Conservation (phyloP, 2,888 invertebrate genomes). For the Nowickia ferox region DNA sequence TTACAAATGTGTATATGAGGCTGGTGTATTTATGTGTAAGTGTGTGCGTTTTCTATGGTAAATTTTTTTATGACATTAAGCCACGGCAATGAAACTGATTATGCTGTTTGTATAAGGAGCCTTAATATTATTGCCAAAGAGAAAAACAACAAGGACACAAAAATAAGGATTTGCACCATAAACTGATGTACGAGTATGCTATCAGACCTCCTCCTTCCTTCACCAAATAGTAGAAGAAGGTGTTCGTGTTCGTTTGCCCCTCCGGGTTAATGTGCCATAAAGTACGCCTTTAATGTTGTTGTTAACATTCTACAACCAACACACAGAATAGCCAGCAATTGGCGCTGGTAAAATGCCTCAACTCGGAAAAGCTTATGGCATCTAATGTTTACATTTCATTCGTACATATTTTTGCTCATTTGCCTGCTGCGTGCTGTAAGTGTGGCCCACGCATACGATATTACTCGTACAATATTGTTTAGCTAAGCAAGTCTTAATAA, state of each 20-base stretch:
- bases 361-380: constrained; percentile 53
- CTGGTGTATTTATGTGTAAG: too few species aligned
- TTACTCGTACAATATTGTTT: too few species aligned
- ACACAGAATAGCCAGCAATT: neutral
- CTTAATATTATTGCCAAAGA: constrained; percentile 24
- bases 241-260: constrained; percentile 8
- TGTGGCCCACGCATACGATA: constrained; percentile 28
- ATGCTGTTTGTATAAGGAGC: constrained; percentile 1
- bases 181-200: constrained; percentile 7
- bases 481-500: constrained; percentile 63
- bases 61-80: constrained; percentile 37
- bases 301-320: constrained; percentile 64
- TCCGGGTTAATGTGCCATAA: constrained; percentile 47
- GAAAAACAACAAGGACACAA: neutral
- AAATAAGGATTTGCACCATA: constrained; percentile 30
- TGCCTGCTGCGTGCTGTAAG: constrained; percentile 18
- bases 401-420: constrained; percentile 9
- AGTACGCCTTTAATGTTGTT: constrained; percentile 65
- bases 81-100: constrained; percentile 42
- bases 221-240: constrained; percentile 1
- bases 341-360: constrained; percentile 49
- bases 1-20: constrained; percentile 41
- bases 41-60: neutral
- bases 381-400: constrained; percentile 58
- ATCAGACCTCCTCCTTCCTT: neutral